These are phyloP conservation scores for Neelides sp. DNA, from an alignment of 1,140 invertebrate species.

Conservation along the genomic window DNA sequence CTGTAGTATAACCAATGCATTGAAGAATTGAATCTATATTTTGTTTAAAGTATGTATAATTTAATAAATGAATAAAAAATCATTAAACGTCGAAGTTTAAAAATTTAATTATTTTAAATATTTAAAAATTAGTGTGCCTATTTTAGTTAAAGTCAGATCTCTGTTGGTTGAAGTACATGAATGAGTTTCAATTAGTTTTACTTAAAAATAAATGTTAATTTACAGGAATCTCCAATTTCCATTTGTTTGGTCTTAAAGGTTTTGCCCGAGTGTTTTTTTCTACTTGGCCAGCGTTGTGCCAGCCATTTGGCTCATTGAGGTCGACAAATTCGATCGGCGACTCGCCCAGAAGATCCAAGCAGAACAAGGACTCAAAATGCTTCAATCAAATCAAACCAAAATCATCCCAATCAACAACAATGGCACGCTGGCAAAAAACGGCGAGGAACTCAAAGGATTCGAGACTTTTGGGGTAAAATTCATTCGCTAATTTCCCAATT, in stretches of 20 bases:
- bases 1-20: no score
- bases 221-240: not conserved
- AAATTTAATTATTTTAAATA: no score
- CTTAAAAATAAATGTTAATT: no score
- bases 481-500: not conserved
- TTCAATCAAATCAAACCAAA: conserved; percentile 41
- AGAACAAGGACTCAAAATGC: conserved; percentile 31
- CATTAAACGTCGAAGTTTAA: no score
- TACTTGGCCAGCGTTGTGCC: conserved; percentile 67
- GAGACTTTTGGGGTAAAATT: conserved; percentile 21
- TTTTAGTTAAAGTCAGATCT: no score
- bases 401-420: conserved; percentile 41
- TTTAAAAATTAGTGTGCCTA: no score
- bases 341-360: conserved; percentile 6
- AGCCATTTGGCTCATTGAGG: conserved; percentile 68
- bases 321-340: conserved; percentile 62
- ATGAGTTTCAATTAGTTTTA: no score
- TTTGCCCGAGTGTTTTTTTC: conserved; percentile 72
- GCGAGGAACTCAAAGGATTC: conserved; percentile 46
- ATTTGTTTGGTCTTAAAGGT: conserved; percentile 44
- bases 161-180: no score
- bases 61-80: no score
- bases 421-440: conserved; percentile 41
- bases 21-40: no score
- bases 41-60: no score